Conservation (phyloP, 2,797 vertebrate species). For the Intellagama lesueurii region DNA sequence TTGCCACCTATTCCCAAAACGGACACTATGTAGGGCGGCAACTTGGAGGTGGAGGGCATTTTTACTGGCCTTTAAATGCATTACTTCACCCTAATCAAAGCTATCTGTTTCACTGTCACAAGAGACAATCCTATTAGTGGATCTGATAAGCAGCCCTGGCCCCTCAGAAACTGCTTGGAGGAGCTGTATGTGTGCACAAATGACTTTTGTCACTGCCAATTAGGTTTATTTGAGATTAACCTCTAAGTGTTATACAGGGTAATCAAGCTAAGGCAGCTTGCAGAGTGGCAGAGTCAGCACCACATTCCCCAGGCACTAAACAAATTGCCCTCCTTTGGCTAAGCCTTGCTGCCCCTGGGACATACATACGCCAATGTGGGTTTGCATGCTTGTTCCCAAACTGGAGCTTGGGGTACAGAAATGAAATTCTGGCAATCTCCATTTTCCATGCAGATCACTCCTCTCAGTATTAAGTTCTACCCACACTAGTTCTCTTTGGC, state of each 20-base stretch:
- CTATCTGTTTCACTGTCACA: slow-evolving; percentile 66
- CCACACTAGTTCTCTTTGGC: background rate
- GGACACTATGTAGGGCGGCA: slow-evolving; percentile 7
- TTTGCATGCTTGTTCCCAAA: background rate
- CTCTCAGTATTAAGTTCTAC: background rate
- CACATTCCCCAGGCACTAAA: background rate
- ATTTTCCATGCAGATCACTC: background rate
- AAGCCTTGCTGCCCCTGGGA: background rate
- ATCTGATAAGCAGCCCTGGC: slow-evolving; percentile 52
- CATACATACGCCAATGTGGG: background rate
- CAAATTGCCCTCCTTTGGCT: background rate
- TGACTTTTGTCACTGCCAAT: slow-evolving; percentile 27
- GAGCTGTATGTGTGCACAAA: slow-evolving; percentile 17
- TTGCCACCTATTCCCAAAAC: slow-evolving; percentile 12
- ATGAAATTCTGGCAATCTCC: background rate
- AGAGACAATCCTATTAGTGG: slow-evolving; percentile 74
- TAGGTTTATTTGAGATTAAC: slow-evolving; percentile 55
- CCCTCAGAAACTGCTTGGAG: slow-evolving; percentile 48
- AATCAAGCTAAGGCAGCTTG: slow-evolving; percentile 3
- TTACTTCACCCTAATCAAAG: slow-evolving; percentile 77
- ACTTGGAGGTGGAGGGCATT: slow-evolving; percentile 45
- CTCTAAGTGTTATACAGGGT: slow-evolving; percentile 35
- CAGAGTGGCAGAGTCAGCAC: slow-evolving; percentile 25
- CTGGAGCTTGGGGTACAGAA: background rate
- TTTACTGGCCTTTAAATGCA: slow-evolving; percentile 62